These are phyloP conservation scores for Operophtera brumata DNA, from an alignment of 2,888 invertebrate species.

Conservation along the genomic window DNA sequence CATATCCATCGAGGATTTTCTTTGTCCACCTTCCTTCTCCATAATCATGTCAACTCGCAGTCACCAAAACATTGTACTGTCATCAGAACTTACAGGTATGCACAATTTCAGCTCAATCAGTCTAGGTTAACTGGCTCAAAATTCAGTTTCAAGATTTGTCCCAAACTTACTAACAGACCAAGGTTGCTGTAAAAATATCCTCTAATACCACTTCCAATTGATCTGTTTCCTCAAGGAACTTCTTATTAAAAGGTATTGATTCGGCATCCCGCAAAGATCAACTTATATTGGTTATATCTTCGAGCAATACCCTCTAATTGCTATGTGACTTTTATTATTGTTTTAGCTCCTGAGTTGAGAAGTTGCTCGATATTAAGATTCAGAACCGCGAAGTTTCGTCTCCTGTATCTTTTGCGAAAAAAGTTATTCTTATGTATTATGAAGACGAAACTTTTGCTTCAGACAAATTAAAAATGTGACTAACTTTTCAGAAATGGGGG, in stretches of 20 bases:
- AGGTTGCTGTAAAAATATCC: too few species aligned
- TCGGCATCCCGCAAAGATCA: constrained; percentile 32
- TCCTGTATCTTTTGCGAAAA: constrained; percentile 9
- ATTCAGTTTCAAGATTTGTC: too few species aligned
- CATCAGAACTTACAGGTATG: too few species aligned
- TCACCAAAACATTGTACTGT: too few species aligned
- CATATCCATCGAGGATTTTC: too few species aligned
- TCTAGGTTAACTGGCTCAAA: too few species aligned
- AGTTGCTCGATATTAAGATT: constrained; percentile 39
- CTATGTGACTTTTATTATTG: constrained; percentile 58
- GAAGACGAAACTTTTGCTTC: constrained; percentile 6
- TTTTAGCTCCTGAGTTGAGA: constrained; percentile 43
- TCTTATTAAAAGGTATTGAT: constrained; percentile 18
- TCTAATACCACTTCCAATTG: constrained; percentile 4
- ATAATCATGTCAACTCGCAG: too few species aligned
- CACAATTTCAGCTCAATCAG: too few species aligned
- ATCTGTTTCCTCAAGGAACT: constrained; percentile 12
- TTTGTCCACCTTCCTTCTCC: too few species aligned
- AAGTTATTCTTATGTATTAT: constrained; percentile 1
- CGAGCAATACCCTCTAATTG: constrained; percentile 53
- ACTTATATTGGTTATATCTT: constrained; percentile 38
- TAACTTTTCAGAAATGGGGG: background rate
- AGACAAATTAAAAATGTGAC: constrained; percentile 4
- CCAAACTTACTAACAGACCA: too few species aligned
- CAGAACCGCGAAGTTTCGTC: constrained; percentile 36